Evolutionary conservation across 1,140 invertebrate species (phyloP).

Genomic region (Drosophila nikananu): DNA sequence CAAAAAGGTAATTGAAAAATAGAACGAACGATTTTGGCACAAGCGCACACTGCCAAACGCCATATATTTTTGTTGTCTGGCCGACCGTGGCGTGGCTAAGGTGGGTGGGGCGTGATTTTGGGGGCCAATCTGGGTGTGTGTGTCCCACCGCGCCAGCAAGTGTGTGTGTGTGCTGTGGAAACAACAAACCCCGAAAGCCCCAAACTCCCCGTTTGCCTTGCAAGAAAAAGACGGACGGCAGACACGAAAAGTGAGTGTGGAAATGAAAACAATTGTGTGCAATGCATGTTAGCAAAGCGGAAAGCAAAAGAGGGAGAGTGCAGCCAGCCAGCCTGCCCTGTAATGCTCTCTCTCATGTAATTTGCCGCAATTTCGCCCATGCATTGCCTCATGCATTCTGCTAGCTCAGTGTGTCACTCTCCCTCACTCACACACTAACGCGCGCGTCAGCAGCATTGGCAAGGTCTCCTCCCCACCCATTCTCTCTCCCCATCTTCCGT

Average conservation of each 20-base stretch:
- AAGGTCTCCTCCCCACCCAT: conserved; percentile 48
- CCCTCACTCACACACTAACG: conserved; percentile 14
- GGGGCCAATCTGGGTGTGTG: conserved; percentile 64
- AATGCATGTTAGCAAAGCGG: conserved; percentile 33
- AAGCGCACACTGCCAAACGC: conserved; percentile 69
- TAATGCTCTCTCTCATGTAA: conserved; percentile 66
- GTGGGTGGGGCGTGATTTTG: conserved; percentile 80
- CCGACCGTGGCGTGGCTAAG: conserved; percentile 49
- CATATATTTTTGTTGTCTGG: conserved; percentile 65
- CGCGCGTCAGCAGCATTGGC: conserved; percentile 19
- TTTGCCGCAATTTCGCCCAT: conserved; percentile 75
- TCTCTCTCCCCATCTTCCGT: conserved; percentile 42
- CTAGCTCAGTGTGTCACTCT: conserved; percentile 57
- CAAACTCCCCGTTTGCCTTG: not conserved
- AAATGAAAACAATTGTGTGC: conserved; percentile 75
- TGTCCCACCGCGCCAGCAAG: conserved; percentile 1
- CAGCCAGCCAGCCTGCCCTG: conserved; percentile 56
- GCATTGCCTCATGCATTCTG: conserved; percentile 57
- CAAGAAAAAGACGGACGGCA: conserved; percentile 39
- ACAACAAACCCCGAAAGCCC: conserved; percentile 48
- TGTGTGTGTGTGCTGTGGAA: conserved; percentile 43
- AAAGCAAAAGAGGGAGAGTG: conserved; percentile 45
- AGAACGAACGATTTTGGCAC: conserved; percentile 83
- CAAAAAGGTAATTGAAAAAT: conserved; percentile 84
- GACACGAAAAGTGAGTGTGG: conserved; percentile 70